Conservation (phyloP, 1,140 invertebrate genomes). For the Nylanderia fulva region DNA sequence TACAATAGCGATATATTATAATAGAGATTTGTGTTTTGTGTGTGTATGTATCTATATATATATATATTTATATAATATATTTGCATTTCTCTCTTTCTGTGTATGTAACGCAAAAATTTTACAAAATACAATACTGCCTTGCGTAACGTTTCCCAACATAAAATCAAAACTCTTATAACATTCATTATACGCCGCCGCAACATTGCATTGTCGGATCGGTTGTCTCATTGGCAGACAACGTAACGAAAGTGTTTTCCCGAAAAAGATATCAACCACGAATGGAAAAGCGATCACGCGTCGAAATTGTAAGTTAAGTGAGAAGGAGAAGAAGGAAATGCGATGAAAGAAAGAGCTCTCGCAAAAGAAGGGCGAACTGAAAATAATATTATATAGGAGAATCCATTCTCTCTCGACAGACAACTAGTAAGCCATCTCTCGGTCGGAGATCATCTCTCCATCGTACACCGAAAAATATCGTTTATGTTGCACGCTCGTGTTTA, state of each 20-base stretch:
- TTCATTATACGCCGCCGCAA: neutral
- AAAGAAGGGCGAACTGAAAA: conserved; percentile 13
- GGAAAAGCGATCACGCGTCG: neutral
- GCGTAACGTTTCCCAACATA: conserved; percentile 41
- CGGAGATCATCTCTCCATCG: conserved; percentile 9
- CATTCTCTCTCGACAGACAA: conserved; percentile 16
- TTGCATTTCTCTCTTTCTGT: conserved; percentile 19
- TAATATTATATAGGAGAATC: conserved; percentile 1
- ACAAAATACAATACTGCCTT: conserved; percentile 59
- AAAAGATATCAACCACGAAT: conserved; percentile 6
- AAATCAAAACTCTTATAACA: conserved; percentile 10
- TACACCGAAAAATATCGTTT: conserved; percentile 28
- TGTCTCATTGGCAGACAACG: conserved; percentile 11
- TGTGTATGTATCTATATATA: conserved; percentile 26
- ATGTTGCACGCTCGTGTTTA: conserved; percentile 16
- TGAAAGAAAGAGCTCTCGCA: neutral
- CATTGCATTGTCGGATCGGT: neutral
- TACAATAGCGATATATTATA: conserved; percentile 73
- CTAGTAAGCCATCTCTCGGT: neutral
- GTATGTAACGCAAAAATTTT: conserved; percentile 49
- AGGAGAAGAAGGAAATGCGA: conserved; percentile 4
- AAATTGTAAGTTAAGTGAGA: neutral
- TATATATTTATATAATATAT: conserved; percentile 45
- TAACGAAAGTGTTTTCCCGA: conserved; percentile 23
- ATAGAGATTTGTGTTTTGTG: conserved; percentile 43